Conservation (phyloP, 2,888 invertebrate genomes). For the Stictocephala bisonia region DNA sequence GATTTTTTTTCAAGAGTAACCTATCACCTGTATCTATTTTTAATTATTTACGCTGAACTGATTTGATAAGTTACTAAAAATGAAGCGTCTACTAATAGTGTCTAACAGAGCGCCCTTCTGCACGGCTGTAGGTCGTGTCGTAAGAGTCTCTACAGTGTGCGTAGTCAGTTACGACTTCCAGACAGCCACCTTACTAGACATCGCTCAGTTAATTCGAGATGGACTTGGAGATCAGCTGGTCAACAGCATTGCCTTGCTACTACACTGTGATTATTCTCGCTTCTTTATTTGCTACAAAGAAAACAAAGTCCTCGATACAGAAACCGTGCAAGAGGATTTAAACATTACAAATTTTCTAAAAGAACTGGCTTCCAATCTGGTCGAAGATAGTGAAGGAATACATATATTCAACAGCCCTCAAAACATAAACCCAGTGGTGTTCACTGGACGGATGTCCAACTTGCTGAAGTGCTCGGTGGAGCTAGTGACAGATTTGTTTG, state of each 20-base stretch:
- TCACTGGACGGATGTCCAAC: neutral
- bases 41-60: too few species aligned
- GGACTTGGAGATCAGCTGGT: neutral
- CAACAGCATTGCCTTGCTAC: neutral
- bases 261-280: neutral
- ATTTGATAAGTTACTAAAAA: too few species aligned
- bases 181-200: too few species aligned
- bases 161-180: too few species aligned
- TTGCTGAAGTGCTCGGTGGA: neutral
- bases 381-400: neutral
- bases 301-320: neutral
- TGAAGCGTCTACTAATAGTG: too few species aligned
- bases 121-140: too few species aligned
- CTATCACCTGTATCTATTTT: too few species aligned
- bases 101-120: too few species aligned
- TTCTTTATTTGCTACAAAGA: neutral
- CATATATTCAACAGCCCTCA: slow-evolving; percentile 11
- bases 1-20: too few species aligned
- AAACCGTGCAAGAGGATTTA: too few species aligned
- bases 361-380: neutral
- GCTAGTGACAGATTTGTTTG: neutral
- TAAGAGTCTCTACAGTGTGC: too few species aligned
- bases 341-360: too few species aligned
- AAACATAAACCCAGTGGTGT: neutral
- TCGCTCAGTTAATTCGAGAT: neutral